These are phyloP conservation scores for Perca fluviatilis DNA, from an alignment of 2,113 vertebrate genomes.

Conservation along the genomic window DNA sequence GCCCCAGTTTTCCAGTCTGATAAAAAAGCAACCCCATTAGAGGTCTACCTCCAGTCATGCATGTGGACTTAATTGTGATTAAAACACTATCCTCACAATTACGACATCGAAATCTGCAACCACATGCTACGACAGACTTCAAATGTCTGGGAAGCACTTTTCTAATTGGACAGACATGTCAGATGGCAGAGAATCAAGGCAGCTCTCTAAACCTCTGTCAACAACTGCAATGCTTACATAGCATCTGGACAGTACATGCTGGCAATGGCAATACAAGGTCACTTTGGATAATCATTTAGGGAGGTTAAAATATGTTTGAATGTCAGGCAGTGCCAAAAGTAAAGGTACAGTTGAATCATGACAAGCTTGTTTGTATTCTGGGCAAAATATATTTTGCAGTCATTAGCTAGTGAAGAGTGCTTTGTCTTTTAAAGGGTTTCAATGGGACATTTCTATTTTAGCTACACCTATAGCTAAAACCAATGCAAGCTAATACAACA, in stretches of 20 bases:
- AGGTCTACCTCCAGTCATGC: slow-evolving; percentile 60
- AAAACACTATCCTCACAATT: slow-evolving; percentile 73
- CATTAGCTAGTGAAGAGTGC: background rate
- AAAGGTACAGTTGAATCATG: background rate
- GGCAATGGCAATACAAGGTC: slow-evolving; percentile 64
- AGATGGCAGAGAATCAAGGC: slow-evolving; percentile 76
- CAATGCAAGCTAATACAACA: too few relatives aligned
- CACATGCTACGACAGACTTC: slow-evolving; percentile 68
- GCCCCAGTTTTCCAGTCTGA: slow-evolving; percentile 67
- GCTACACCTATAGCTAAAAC: background rate
- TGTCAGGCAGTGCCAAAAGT: slow-evolving; percentile 36
- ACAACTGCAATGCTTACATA: slow-evolving; percentile 73
- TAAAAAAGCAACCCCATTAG: slow-evolving; percentile 55
- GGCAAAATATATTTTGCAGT: too few relatives aligned
- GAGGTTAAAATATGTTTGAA: slow-evolving; percentile 34
- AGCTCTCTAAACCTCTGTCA: slow-evolving; percentile 76
- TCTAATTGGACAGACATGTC: slow-evolving; percentile 78
- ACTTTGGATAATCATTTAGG: slow-evolving; percentile 71
- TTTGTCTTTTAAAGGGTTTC: background rate
- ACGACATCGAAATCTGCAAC: slow-evolving; percentile 52
- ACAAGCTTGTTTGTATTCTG: background rate
- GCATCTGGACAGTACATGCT: slow-evolving; percentile 73
- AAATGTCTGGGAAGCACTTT: slow-evolving; percentile 73
- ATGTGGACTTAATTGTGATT: slow-evolving; percentile 76
- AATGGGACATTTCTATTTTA: background rate